These are phyloP conservation scores for Rhabdornis inornatus DNA, from an alignment of 2,113 vertebrate species.

Conservation along the genomic window DNA sequence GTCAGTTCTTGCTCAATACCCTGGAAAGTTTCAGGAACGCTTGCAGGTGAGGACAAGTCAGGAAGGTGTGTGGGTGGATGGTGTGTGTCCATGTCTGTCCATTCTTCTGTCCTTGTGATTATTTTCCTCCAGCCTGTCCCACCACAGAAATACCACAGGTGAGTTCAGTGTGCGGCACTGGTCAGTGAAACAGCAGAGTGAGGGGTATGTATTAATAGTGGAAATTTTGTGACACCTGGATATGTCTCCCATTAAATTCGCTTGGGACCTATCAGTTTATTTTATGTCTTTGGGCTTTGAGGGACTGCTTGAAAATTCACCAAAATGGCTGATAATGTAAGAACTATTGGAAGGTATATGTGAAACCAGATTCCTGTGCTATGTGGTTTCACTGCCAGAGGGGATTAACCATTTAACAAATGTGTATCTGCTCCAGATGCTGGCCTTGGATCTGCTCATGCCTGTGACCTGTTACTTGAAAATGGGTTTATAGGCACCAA, in stretches of 20 bases:
- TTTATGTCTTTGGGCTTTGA: not conserved
- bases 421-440: not conserved
- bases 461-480: not conserved
- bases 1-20: constrained; percentile 76
- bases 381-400: not conserved
- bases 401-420: not conserved
- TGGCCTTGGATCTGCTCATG: not conserved
- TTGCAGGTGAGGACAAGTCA: constrained; percentile 81
- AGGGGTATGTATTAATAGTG: not conserved
- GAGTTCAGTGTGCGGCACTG: not conserved
- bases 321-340: not conserved
- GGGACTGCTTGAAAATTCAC: not conserved
- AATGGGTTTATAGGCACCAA: not conserved
- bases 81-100: not conserved
- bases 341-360: not conserved
- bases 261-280: not conserved
- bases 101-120: not conserved
- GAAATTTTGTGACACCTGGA: not conserved
- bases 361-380: not conserved
- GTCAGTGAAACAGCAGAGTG: not conserved
- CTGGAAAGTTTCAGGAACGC: constrained; percentile 85
- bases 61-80: not conserved
- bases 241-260: not conserved
- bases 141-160: not conserved
- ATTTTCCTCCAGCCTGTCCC: not conserved